Percentiles rank a stretch among this genome's conserved stretches.
These are phyloP conservation scores for Leuciscus waleckii DNA, from an alignment of 2,797 vertebrate species.

Conservation along the genomic window DNA sequence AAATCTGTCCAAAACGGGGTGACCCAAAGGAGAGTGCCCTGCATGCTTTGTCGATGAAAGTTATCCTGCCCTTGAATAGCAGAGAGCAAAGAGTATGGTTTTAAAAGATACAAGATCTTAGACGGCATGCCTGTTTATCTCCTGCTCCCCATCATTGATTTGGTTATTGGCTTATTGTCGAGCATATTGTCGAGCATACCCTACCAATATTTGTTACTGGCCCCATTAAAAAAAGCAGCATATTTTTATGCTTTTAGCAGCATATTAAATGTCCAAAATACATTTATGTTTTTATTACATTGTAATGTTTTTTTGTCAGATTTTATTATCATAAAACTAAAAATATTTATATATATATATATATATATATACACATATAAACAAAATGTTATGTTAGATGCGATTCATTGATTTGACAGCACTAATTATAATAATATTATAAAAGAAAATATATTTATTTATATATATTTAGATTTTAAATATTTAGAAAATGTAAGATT, in stretches of 20 bases:
- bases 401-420: too few relatives aligned
- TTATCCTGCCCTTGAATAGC: constrained; percentile 56
- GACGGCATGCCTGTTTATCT: constrained; percentile 21
- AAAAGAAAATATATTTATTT: too few relatives aligned
- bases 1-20: constrained; percentile 42
- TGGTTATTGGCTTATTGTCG: not conserved
- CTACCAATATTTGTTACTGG: not conserved
- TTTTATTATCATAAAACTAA: not conserved
- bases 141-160: not conserved
- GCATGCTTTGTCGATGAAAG: constrained; percentile 32
- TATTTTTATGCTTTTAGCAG: not conserved
- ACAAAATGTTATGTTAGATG: too few relatives aligned
- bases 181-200: not conserved
- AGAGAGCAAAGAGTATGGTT: constrained; percentile 39
- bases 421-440: too few relatives aligned
- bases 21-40: constrained; percentile 37
- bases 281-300: not conserved
- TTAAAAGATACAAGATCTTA: constrained; percentile 13
- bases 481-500: not conserved
- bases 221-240: too few relatives aligned
- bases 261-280: not conserved
- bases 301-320: not conserved
- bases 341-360: too few relatives aligned
- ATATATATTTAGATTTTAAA: too few relatives aligned
- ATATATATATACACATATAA: too few relatives aligned